Evolutionary conservation across 2,888 invertebrate species (phyloP).

Genomic region (Nomada lathburiana): DNA sequence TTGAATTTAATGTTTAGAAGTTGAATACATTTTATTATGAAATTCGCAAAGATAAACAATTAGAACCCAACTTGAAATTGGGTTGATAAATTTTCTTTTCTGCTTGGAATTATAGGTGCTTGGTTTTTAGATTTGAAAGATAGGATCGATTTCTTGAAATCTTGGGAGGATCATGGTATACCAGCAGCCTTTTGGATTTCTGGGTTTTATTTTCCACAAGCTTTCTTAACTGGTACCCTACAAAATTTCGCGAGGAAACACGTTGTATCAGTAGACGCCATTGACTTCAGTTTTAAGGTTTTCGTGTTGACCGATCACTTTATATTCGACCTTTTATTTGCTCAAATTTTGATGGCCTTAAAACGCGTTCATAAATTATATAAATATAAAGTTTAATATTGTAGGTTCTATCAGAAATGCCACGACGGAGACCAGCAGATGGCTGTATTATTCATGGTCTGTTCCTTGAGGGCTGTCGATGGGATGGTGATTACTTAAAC

Average conservation of each 20-base stretch:
- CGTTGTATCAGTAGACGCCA: slow-evolving; percentile 90
- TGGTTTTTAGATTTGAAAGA: slow-evolving; percentile 88
- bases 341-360: too few relatives aligned
- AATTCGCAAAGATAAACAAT: too few relatives aligned
- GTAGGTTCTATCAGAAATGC: slow-evolving; percentile 84
- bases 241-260: slow-evolving; percentile 93
- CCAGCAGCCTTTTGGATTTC: slow-evolving; percentile 93
- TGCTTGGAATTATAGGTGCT: slow-evolving; percentile 84
- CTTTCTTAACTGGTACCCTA: slow-evolving; percentile 92
- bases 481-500: slow-evolving; percentile 87
- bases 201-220: slow-evolving; percentile 94
- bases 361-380: background rate
- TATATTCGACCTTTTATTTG: background rate
- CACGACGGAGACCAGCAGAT: slow-evolving; percentile 85
- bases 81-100: too few relatives aligned
- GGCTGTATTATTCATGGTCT: slow-evolving; percentile 89
- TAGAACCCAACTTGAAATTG: too few relatives aligned
- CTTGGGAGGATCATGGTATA: slow-evolving; percentile 89
- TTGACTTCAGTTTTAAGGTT: slow-evolving; percentile 88
- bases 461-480: slow-evolving; percentile 92
- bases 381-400: background rate
- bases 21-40: too few relatives aligned
- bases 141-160: slow-evolving; percentile 87
- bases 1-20: background rate
- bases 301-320: background rate